Evolutionary conservation across 2,797 vertebrate species (phyloP), one percentile per base, ranked within the genome.

Genomic region (Hemibagrus guttatus): DNA sequence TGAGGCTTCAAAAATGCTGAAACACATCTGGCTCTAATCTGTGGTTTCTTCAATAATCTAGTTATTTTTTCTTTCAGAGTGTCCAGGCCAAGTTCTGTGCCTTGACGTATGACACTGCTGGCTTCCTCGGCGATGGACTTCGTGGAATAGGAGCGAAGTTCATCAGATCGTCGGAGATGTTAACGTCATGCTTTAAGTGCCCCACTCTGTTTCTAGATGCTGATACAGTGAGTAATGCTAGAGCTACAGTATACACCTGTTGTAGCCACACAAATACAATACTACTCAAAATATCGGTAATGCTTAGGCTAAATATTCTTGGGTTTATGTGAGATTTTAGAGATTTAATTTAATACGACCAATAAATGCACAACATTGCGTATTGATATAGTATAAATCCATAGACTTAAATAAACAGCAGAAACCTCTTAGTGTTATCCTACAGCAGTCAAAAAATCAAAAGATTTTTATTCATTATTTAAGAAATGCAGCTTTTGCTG

Each of bases 21-120:
- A 35, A 17, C 46, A 46, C 46, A 35, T 23, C 71, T 72, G 42
- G n/a, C 90, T 89, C n/a, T 87, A 66, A 75, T 89, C 39, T 76
- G 54, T n/a, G 78, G 8, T 66, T 80, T 58, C 74, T 74, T 88
- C 61, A 87, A 92, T 91, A 91, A 86, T 66, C 64, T 68, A 68
- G 9, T 78, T 79, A 39, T 31, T 19, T 71, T 89, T 21, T 79
- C 89, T 95, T 95, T 49, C 94, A 99, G 98, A 97, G 94, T 93
- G 97, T 99, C 93, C 98, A 98, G 94, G 97, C 93, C 88, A 97
- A 97, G 90, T 99, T 99, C 93, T 98, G 97, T 93, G 97, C 97
- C 86, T 92, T 99, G 89, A 99, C 98, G 21, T 97, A 96, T 6
- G 97, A 99, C 2, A 97, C 97, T 72, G 97, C 98, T 89, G 96